A percentile compares a stretch with the other conserved stretches of the same genome.
phyloP scores from a whole-genome alignment of 1,140 invertebrate species.

The Camponotus vicinus region DNA sequence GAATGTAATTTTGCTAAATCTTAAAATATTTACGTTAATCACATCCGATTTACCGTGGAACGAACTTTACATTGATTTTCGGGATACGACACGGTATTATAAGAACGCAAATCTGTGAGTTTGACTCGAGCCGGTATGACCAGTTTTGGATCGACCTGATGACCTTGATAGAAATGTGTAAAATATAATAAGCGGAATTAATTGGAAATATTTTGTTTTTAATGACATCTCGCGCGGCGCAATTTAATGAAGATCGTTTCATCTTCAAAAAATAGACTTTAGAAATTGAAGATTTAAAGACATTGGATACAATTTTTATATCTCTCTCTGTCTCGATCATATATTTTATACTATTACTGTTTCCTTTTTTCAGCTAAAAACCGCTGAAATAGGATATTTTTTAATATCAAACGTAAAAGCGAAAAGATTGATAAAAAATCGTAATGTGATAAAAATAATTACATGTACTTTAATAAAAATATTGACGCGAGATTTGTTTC shows the following conservation, averaged over 20 bases:
- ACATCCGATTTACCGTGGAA: constrained; percentile 19
- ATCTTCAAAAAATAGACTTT: background rate
- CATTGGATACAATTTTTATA: background rate
- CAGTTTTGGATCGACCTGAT: constrained; percentile 54
- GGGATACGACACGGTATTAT: background rate
- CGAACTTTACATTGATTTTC: constrained; percentile 44
- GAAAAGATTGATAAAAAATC: constrained; percentile 12
- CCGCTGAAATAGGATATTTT: background rate
- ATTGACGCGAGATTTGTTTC: background rate
- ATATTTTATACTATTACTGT: too few relatives aligned
- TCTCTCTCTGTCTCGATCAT: background rate
- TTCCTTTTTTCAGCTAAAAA: background rate
- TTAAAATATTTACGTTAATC: background rate
- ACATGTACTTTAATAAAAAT: background rate
- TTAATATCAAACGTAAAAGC: constrained; percentile 6
- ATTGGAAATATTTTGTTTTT: constrained; percentile 51
- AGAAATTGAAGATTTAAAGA: background rate
- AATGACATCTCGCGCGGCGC: constrained; percentile 20
- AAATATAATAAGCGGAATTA: constrained; percentile 67
- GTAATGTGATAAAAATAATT: background rate
- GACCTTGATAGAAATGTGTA: constrained; percentile 58
- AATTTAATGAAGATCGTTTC: constrained; percentile 9
- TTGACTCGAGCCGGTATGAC: constrained; percentile 53
- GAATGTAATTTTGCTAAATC: background rate
- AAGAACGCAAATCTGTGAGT: constrained; percentile 43